Evolutionary conservation across 2,888 invertebrate genomes (phyloP), one percentile per base, ranked within the genome.

Genomic region (Dynastes maya): DNA sequence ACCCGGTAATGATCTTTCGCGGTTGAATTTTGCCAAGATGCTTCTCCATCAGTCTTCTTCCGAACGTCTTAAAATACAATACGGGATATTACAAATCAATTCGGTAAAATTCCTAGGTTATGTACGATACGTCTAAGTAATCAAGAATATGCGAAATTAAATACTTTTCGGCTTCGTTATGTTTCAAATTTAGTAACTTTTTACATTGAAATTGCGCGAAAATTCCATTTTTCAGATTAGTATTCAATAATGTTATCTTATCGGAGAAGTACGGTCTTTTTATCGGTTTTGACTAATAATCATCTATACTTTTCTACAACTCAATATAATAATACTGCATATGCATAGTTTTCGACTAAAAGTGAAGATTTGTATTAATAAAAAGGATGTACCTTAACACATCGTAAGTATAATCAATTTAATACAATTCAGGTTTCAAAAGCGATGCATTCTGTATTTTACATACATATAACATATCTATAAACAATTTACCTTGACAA

Each of bases 211-310:
- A 63, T 63, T 32, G 63, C 9, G 13, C 13, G 8, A 27, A 29
- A 32, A 65, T 40, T n/a, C 65, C 29, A 29, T 72, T 58, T 40
- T 37, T 22, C 9, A 32, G 72, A 72, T 72, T 72, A 72, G 11
- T 45, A 61, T 40, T 61, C 53, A 72, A 72, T 72, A 72, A 76
- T 76, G 76, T 76, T 76, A 76, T 76, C 76, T 76, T 76, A 76
- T 76, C 76, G 55, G 16, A 51, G 22, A 2, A 67, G 22, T 51
- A 32, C 45, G 61, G 67, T 9, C 22, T 45, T 63, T 45, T 75
- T 76, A 76, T 76, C 76, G 76, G 64, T 67, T 76, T 58, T 68
- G 8, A 37, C 58, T 55, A 76, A 76, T 67, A 55, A 55, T 11
- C 45, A 37, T 40, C 40, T 55, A 53, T 2, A 68, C 32, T 61